Base-by-base conservation (phyloP, 2,888 invertebrate species). In the Lordiphosa fenestrarum region DNA sequence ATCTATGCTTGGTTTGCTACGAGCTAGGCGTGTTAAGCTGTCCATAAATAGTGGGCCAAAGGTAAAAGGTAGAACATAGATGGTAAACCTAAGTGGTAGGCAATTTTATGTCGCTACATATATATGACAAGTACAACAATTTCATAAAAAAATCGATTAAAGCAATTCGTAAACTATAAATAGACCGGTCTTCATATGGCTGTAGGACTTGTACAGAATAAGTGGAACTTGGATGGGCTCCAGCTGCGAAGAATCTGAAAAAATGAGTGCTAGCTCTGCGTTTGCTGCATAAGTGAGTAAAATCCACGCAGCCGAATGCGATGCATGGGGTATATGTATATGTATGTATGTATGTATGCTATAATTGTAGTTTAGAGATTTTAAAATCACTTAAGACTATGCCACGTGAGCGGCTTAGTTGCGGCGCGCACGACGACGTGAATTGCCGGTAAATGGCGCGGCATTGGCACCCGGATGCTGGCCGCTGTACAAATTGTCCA, bases 401-500 rank as follows among this genome's bases (percentile, higher is more conserved):
- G 21, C 53, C 42, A 35, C 47, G 47, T 21, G 36, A 5, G 42
- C 37, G 40, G 30, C 57, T 86, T 65, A 89, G 69, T 89, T 89
- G 59, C 89, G 88, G 42, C 88, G 87, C 42, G 87, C 71, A 41
- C 90, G 88, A 59, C 88, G 80, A 49, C 89, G 84, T 39, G 87
- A 65, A 49, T 88, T 76, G 37, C 76, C 78, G 15, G 88, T 68
- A 67, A 84, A 87, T 15, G 80, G 73, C 51, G 85, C 62, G 53
- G 75, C 54, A 71, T 82, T 86, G 40, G 85, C 77, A 35, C 87
- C 87, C 12, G 87, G 89, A 84, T 89, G 88, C 66, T 89, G 89
- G 2, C 89, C 88, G 61, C 89, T 88, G 54, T 90, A 90, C 63
- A 90, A 82, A 73, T 89, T 90, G 59, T 90, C 89, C 60, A 90